Base-by-base conservation (phyloP, 2,888 invertebrate genomes). In the Hedya salicella region DNA sequence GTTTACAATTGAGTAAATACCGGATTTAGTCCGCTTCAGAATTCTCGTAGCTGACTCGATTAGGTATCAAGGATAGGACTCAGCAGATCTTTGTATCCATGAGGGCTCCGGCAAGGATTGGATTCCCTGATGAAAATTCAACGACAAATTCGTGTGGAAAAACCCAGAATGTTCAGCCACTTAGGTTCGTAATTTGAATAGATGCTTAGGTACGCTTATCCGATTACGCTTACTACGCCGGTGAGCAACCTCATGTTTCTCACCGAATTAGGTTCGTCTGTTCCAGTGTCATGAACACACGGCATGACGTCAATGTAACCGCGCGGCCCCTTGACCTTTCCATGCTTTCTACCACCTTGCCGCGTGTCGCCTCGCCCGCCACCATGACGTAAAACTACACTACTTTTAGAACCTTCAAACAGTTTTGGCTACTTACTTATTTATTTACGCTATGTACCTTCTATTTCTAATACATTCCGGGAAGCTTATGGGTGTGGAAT, bases 281-380 rank as follows among this genome's bases (percentile, higher is more conserved):
- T 61, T 61, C 39, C 61, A 49, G 54, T 66, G 60, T 60, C 44
- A 50, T 68, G 68, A 57, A 56, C 46, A 52, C 44, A 60, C 44
- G 40, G 49, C 25, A 57, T 68, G 56, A 66, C 66, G 59, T 68
- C 62, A 66, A 68, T 62, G 52, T 66, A 68, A 54, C 62, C 61
- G 44, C 59, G 50, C 62, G 67, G 67, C 65, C 70, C 68, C 56
- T n/a, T 69, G 67, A 69, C 69, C 65, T 70, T 70, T 69, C 48
- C 64, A 52, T 39, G 62, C 70, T 69, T 68, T 68, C 70, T 70
- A 62, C 44, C 67, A 62, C 40, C 63, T 59, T 62, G 53, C 53
- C 53, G 42, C 46, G 46, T 40, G 48, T 30, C 46, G 32, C 32
- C 54, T 30, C 46, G 54, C 44, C 48, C 19, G 19, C 50, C 32